phyloP scores from a whole-genome alignment of 2,113 vertebrate genomes.

The Dromaius novaehollandiae region DNA sequence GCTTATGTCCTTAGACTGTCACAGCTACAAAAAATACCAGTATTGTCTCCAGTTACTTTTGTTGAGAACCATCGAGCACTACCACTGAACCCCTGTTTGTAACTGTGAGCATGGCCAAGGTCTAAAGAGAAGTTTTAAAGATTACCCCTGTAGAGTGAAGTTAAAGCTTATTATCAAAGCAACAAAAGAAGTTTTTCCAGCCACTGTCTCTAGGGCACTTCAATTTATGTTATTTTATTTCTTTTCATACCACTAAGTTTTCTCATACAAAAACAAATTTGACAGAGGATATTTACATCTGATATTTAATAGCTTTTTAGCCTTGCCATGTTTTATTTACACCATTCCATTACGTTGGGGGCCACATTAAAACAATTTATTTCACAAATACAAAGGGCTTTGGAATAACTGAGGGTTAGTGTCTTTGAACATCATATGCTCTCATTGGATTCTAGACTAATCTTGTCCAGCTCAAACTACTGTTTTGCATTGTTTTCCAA shows the following conservation, averaged over 20 bases:
- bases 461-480: not conserved
- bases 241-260: not conserved
- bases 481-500: not conserved
- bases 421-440: not conserved
- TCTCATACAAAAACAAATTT: not conserved
- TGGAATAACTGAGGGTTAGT: not conserved
- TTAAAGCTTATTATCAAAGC: not conserved
- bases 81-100: fast-evolving
- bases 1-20: not conserved
- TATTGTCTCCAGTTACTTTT: not conserved
- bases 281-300: not conserved
- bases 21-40: not conserved
- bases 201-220: not conserved
- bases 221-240: not conserved
- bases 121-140: not conserved
- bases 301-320: not conserved
- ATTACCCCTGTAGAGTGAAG: not conserved
- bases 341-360: fast-evolving
- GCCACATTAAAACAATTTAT: not conserved
- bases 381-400: not conserved
- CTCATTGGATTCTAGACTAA: not conserved
- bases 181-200: not conserved
- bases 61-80: not conserved
- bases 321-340: not conserved
- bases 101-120: not conserved